Conservation (phyloP, 2,113 vertebrate genomes). For the Bos javanicus region DNA sequence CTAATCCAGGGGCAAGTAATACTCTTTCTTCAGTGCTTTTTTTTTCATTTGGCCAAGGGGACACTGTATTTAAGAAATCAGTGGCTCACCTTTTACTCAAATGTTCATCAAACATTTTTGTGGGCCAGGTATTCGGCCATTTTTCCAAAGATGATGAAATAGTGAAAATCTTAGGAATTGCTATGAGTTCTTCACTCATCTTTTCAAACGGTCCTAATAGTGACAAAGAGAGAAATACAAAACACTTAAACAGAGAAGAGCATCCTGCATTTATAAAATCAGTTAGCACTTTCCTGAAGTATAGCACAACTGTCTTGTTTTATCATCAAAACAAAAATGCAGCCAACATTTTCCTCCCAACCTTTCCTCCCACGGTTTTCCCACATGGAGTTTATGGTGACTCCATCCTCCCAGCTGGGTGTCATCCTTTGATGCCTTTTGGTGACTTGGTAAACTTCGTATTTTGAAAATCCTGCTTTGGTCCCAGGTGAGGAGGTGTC, state of each 20-base stretch:
- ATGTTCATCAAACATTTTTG: neutral
- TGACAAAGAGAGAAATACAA: neutral
- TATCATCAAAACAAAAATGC: neutral
- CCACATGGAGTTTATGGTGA: neutral
- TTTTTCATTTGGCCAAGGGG: neutral
- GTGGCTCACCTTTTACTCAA: neutral
- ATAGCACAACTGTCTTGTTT: neutral
- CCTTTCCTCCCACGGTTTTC: conserved; percentile 8
- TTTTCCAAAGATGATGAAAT: conserved; percentile 31
- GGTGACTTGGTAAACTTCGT: neutral
- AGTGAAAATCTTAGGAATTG: neutral
- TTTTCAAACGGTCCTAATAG: neutral
- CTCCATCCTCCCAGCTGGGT: neutral
- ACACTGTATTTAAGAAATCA: neutral
- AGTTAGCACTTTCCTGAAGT: neutral
- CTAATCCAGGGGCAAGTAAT: neutral
- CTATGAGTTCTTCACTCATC: neutral
- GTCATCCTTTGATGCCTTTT: neutral
- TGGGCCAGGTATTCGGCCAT: neutral
- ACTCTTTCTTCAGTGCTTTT: neutral
- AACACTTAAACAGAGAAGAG: neutral
- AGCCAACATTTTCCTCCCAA: neutral
- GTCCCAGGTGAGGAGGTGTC: neutral
- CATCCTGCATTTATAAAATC: neutral
- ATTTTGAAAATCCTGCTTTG: neutral